phyloP scores from a whole-genome alignment of 2,113 vertebrate species.

The Halcyon senegalensis region DNA sequence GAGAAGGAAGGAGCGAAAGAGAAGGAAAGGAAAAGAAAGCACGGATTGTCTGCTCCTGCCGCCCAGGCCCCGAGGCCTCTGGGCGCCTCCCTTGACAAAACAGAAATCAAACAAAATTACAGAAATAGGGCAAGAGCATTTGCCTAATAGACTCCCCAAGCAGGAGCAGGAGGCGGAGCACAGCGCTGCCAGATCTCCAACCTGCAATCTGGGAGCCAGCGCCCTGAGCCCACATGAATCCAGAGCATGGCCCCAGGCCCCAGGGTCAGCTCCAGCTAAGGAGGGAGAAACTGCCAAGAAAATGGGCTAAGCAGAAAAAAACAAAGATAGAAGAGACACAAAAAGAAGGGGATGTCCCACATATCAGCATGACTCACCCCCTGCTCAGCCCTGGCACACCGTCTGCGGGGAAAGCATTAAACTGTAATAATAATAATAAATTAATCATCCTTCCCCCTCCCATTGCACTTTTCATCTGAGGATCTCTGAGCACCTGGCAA shows the following conservation, averaged over 20 bases:
- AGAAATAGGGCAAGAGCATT: conserved; percentile 72
- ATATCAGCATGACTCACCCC: conserved; percentile 43
- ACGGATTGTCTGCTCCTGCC: conserved; percentile 61
- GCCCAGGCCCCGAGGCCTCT: conserved; percentile 70
- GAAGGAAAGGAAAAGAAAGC: conserved; percentile 63
- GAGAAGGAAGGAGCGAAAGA: conserved; percentile 48
- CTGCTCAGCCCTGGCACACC: conserved; percentile 51
- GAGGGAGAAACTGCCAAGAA: conserved; percentile 59
- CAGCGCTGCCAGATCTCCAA: conserved; percentile 50
- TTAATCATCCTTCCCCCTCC: conserved; percentile 73
- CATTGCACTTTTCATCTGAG: conserved; percentile 67
- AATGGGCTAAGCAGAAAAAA: conserved; percentile 11
- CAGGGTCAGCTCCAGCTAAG: conserved; percentile 26
- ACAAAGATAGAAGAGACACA: conserved; percentile 10
- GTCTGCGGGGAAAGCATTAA: conserved; percentile 68
- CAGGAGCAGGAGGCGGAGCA: conserved; percentile 29
- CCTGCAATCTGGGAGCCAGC: conserved; percentile 53
- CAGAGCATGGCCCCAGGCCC: conserved; percentile 31
- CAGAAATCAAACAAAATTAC: conserved; percentile 74
- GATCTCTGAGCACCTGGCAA: conserved; percentile 68
- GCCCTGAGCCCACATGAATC: conserved; percentile 49
- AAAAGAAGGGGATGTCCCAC: conserved; percentile 54
- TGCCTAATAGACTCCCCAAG: conserved; percentile 64
- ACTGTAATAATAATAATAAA: conserved; percentile 72
- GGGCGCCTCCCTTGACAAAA: conserved; percentile 79